Conservation (phyloP, 1,140 invertebrate genomes). For the Gonatopus flavifemur region DNA sequence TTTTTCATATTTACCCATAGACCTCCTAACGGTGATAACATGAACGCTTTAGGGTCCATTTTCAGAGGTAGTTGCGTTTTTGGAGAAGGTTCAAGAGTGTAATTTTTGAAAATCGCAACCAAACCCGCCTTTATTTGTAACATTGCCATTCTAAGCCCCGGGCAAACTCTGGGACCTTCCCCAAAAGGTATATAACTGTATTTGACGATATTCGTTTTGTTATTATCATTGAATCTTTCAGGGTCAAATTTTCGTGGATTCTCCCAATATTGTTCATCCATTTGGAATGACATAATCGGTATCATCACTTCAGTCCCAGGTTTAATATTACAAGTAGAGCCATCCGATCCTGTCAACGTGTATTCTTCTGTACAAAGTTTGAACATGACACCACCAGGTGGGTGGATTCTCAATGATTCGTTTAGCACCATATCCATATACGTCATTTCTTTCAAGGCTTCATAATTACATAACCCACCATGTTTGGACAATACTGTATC, state of each 20-base stretch:
- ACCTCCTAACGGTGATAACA: constrained; percentile 4
- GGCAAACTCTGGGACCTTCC: constrained; percentile 61
- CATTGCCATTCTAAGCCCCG: constrained; percentile 56
- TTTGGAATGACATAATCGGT: constrained; percentile 46
- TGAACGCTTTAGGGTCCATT: constrained; percentile 11
- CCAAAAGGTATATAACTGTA: constrained; percentile 62
- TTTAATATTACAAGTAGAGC: constrained; percentile 14
- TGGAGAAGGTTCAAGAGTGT: constrained; percentile 30
- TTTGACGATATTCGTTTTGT: constrained; percentile 28
- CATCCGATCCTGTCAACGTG: constrained; percentile 30
- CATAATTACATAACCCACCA: constrained; percentile 61
- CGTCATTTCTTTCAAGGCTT: constrained; percentile 60
- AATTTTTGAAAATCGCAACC: constrained; percentile 42
- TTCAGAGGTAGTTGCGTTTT: constrained; percentile 28
- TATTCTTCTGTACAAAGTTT: constrained; percentile 41
- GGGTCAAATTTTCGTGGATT: constrained; percentile 68
- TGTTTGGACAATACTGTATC: constrained; percentile 49
- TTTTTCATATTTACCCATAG: constrained; percentile 13
- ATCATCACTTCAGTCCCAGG: constrained; percentile 44
- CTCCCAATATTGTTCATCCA: constrained; percentile 58
- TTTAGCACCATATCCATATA: constrained; percentile 61
- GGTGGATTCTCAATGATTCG: constrained; percentile 49
- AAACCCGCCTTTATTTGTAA: constrained; percentile 56
- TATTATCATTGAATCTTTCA: constrained; percentile 62
- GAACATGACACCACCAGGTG: constrained; percentile 32